Evolutionary conservation across 1,140 invertebrate genomes (phyloP), one percentile per base, ranked within the genome.

Genomic region (Drosophila lowei): DNA sequence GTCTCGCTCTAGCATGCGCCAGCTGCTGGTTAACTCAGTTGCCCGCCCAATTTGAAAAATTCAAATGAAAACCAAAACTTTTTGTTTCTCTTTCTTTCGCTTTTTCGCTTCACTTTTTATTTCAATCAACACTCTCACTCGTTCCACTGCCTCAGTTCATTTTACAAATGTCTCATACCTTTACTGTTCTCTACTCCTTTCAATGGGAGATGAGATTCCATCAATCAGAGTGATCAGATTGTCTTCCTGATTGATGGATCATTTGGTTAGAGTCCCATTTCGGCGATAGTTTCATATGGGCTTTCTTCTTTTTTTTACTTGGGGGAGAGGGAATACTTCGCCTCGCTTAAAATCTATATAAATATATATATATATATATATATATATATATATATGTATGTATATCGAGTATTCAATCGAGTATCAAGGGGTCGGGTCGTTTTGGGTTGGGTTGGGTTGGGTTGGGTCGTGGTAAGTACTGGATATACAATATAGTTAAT

Each of bases 331-430:
- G 18, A 49, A 53, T 64, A 78, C 62, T 73, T 72, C 18, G 44
- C 11, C 61, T 46, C 66, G 55, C 66, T 79, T 76, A 80, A 71
- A 76, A 48, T 59, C 66, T 80, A 72, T 76, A 79, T 72, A 76
- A 65, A 18, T 70, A 47, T 60, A 15, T 54, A 28, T 61, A n/a
- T n/a, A 62, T 58, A 42, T 48, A 30, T 63, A n/a, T n/a, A n/a
- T n/a, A 38, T 60, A 7, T 67, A 72, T 48, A 11, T 74, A 65
- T 60, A 30, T 53, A 42, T 63, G 48, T 59, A 58, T 63, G 38
- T 67, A 47, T 58, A 57, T 46, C 34, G 34, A 38, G 34, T 38
- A 38, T 38, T 13, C 34, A 13, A 38, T 38, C 34, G 34, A 42
- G 42, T 56, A 56, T 53, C 50, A 38, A 38, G 30, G 50, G 11